A percentile compares a stretch with the other conserved stretches of the same genome.
These are phyloP conservation scores for Perca schrenkii DNA, from an alignment of 2,113 vertebrate genomes.

Conservation along the genomic window DNA sequence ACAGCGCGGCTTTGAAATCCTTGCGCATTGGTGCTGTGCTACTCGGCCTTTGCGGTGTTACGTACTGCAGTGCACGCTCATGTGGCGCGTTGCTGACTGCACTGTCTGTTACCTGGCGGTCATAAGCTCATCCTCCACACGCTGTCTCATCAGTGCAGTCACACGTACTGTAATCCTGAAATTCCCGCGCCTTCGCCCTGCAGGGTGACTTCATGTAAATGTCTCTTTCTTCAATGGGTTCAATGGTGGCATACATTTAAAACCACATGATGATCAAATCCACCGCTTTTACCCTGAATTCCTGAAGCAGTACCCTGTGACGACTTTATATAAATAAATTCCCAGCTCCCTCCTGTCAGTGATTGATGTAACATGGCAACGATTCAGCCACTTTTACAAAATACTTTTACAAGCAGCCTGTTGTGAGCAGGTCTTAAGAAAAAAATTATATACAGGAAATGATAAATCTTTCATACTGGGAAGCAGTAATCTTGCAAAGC, in stretches of 20 bases:
- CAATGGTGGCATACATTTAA: slow-evolving; percentile 23
- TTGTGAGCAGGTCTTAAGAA: neutral
- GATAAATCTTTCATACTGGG: slow-evolving; percentile 28
- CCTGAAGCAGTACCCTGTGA: neutral
- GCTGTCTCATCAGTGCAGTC: slow-evolving; percentile 63
- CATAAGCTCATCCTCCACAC: slow-evolving; percentile 70
- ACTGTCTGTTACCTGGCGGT: slow-evolving; percentile 66
- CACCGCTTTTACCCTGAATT: neutral
- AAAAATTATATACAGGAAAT: neutral
- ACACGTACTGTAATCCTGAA: slow-evolving; percentile 66
- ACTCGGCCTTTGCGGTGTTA: slow-evolving; percentile 29
- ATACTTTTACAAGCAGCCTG: neutral
- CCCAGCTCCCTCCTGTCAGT: neutral
- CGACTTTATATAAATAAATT: neutral
- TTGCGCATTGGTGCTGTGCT: slow-evolving; percentile 2
- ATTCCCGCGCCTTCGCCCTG: slow-evolving; percentile 17
- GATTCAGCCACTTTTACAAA: slow-evolving; percentile 23
- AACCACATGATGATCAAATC: slow-evolving; percentile 6
- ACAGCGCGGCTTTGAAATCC: slow-evolving; percentile 52
- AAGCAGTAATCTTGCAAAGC: slow-evolving; percentile 22
- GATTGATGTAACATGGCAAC: slow-evolving; percentile 7
- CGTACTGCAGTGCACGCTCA: slow-evolving; percentile 1
- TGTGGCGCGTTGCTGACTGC: slow-evolving; percentile 39
- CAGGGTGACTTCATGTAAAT: slow-evolving; percentile 38
- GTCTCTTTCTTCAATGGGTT: slow-evolving; percentile 16